Evolutionary conservation across 2,113 vertebrate genomes (phyloP), one percentile per base, ranked within the genome.

Genomic region (Hippolais icterina): DNA sequence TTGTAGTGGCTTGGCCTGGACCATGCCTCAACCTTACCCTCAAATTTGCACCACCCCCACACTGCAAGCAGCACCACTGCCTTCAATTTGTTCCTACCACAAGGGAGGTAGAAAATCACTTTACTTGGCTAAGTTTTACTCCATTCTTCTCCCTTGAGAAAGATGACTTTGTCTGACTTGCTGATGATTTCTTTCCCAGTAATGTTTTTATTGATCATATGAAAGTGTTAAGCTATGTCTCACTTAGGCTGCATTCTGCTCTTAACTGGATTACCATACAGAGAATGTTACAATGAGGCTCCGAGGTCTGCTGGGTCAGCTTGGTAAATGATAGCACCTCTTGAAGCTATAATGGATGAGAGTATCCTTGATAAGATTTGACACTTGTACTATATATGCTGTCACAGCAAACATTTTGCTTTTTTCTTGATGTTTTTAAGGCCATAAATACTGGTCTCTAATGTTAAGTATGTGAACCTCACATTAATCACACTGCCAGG

Each of bases 331-430:
- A 96, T 96, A 97, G 93, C 76, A 87, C 77, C 88, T 95, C 95
- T 91, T 96, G 95, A 96, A 96, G 77, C 90, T 91, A 63, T 93
- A 94, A 96, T 91, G 91, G 92, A 96, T 96, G 94, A 94, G 94
- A 96, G 90, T 79, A 87, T 54, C 79, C 83, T 76, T 95, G 96
- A 97, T 97, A 97, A 97, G 91, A 89, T 93, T 95, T 97, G 93
- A 96, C 96, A 96, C 84, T 96, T 86, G 71, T 70, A 87, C 91
- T 93, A 94, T 83, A 94, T 94, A 83, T 13, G 24, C 91, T 95
- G 95, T 95, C 96, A 95, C 72, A 93, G 90, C 59, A 94, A 90
- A 93, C 87, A 78, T 97, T 96, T 95, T 86, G 39, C 77, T 94
- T 96, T 95, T 83, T 94, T 88, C 93, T 90, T 96, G 81, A 91